These are phyloP conservation scores for Molanna angustata DNA, from an alignment of 2,888 invertebrate genomes.

Conservation along the genomic window DNA sequence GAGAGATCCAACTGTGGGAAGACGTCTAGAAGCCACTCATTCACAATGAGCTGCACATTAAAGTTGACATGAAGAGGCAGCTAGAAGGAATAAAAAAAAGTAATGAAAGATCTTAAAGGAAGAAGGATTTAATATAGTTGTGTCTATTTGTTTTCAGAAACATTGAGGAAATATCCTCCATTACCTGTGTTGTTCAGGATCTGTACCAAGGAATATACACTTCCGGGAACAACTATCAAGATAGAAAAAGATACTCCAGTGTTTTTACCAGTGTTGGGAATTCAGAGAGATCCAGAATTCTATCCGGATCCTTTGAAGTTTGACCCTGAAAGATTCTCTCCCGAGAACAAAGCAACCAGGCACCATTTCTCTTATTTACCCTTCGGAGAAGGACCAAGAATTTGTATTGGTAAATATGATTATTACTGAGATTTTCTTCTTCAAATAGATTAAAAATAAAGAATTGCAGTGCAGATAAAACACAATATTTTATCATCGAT, in stretches of 20 bases:
- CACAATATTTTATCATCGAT: too few species aligned
- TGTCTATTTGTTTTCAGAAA: slow-evolving; percentile 36
- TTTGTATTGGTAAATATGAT: slow-evolving; percentile 34
- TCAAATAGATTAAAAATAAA: too few species aligned
- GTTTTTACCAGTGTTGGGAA: slow-evolving; percentile 37
- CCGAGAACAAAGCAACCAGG: slow-evolving; percentile 35
- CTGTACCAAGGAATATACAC: slow-evolving; percentile 35
- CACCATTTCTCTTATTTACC: slow-evolving; percentile 35
- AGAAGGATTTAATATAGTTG: too few species aligned
- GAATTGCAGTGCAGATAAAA: background rate
- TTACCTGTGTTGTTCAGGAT: slow-evolving; percentile 35
- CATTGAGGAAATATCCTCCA: slow-evolving; percentile 41
- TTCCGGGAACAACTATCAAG: slow-evolving; percentile 33
- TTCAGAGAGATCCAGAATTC: slow-evolving; percentile 38
- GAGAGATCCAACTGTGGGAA: too few species aligned
- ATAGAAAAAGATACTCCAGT: slow-evolving; percentile 38
- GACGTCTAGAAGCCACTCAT: background rate
- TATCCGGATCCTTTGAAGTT: slow-evolving; percentile 40
- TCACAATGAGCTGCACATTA: background rate
- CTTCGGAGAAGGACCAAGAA: slow-evolving; percentile 36
- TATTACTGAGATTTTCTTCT: too few species aligned
- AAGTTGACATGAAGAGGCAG: too few species aligned
- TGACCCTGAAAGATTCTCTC: slow-evolving; percentile 40
- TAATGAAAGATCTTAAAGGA: too few species aligned
- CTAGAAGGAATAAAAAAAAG: too few species aligned